Base-by-base conservation (phyloP, 92 coral and sea anemone genomes). In the Ricordea florida region DNA sequence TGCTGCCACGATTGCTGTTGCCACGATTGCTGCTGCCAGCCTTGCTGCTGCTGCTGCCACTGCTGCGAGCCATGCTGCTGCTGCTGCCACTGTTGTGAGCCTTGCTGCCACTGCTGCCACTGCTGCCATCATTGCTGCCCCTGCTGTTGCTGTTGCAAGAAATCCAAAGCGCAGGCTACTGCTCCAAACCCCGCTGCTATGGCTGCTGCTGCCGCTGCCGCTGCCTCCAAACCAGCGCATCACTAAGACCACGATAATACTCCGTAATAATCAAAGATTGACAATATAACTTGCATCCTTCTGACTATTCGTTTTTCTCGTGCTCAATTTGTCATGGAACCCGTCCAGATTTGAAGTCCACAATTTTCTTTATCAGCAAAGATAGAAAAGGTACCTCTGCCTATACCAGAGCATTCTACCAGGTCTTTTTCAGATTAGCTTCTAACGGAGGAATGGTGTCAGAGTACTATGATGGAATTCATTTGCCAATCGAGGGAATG, bases 1-100 rank as follows among this genome's bases (percentile, higher is more conserved):
- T 67, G 89, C 35, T 81, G 93, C 18, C 70, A 65, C 31, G 85
- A 82, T 4, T 76, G 81, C 62, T 87, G 92, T 44, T 78, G 84
- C 49, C 46, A 43, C 1, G 28, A 52, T 40, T 81, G 85, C 51
- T 79, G 88, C n/a, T 83, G 88, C 40, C 42, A 64, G 24, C 72
- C 64, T 51, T 78, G 86, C 63, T 71, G 86, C n/a, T 82, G 88
- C n/a, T 79, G 85, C 46, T 69, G 73, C 65, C 77, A 85, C 30
- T 89, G 94, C 40, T 79, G 84, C 22, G 82, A 86, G 53, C 78
- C 78, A 41, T 85, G 90, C 25, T 71, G 92, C 29, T 77, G 91
- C 47, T 89, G 94, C 40, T 48, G 59, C 38, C 44, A 52, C 25
- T 87, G 92, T 37, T 87, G 92, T 35, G 67, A 64, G 16, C 83